These are phyloP conservation scores for Donacobius atricapilla DNA, from an alignment of 2,113 vertebrate genomes.

Conservation along the genomic window DNA sequence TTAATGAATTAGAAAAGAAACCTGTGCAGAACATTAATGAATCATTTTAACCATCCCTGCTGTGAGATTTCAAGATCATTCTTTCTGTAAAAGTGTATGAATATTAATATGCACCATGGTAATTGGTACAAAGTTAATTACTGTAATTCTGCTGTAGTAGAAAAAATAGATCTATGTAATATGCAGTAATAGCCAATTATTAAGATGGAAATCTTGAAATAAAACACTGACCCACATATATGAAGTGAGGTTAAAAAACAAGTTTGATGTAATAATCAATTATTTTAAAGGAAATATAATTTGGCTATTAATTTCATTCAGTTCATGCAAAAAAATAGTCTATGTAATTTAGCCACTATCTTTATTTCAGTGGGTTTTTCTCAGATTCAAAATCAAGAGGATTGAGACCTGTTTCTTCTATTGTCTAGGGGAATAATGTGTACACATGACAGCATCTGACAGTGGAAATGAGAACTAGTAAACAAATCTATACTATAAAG, in stretches of 20 bases:
- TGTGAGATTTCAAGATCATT: conserved; percentile 51
- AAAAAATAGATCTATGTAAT: neutral
- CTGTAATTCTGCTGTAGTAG: conserved; percentile 18
- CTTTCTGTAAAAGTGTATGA: conserved; percentile 35
- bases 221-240: neutral
- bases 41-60: conserved; percentile 49
- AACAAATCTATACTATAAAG: neutral
- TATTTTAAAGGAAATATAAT: neutral
- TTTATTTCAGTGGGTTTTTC: neutral
- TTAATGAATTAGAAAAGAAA: conserved; percentile 60
- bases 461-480: neutral
- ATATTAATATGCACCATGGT: conserved; percentile 61
- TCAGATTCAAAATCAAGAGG: neutral
- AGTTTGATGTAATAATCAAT: neutral
- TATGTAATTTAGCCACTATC: neutral
- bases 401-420: neutral
- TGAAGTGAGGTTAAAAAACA: neutral
- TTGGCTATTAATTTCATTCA: neutral
- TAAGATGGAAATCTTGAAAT: neutral
- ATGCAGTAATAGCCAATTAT: conserved; percentile 10
- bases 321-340: neutral
- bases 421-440: neutral
- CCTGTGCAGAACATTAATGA: conserved; percentile 51
- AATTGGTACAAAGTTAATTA: conserved; percentile 69
- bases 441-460: neutral